These are phyloP conservation scores for Phasianus colchicus DNA, from an alignment of 2,113 vertebrate species.

Conservation along the genomic window DNA sequence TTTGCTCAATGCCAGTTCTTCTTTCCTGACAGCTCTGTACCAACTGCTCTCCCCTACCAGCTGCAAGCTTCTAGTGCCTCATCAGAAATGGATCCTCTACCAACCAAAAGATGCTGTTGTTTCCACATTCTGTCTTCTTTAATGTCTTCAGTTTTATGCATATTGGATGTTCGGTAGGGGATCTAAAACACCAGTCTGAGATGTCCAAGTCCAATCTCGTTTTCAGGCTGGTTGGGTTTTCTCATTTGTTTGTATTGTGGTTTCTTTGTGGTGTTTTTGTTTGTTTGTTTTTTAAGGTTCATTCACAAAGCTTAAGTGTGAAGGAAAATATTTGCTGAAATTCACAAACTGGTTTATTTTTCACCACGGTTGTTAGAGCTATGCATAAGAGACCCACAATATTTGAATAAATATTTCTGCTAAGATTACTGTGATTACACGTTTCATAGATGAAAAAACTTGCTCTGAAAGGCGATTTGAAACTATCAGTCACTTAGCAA, in stretches of 20 bases:
- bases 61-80: neutral
- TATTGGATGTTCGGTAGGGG: neutral
- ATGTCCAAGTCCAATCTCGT: neutral
- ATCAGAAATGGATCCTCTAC: neutral
- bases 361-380: neutral
- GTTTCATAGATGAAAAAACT: neutral
- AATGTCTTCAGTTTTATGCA: neutral
- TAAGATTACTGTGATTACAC: neutral
- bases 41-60: neutral
- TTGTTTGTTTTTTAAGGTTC: too few relatives aligned
- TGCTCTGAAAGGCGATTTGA: neutral
- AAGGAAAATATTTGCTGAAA: neutral
- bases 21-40: neutral
- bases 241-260: too few relatives aligned
- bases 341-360: neutral
- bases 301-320: neutral
- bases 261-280: too few relatives aligned
- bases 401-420: neutral
- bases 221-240: neutral
- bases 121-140: neutral
- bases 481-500: neutral
- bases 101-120: neutral
- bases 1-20: rapidly evolving
- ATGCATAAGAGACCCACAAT: neutral
- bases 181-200: neutral